Conservation (phyloP, 2,888 invertebrate genomes). For the Drepanosiphum platanoidis region DNA sequence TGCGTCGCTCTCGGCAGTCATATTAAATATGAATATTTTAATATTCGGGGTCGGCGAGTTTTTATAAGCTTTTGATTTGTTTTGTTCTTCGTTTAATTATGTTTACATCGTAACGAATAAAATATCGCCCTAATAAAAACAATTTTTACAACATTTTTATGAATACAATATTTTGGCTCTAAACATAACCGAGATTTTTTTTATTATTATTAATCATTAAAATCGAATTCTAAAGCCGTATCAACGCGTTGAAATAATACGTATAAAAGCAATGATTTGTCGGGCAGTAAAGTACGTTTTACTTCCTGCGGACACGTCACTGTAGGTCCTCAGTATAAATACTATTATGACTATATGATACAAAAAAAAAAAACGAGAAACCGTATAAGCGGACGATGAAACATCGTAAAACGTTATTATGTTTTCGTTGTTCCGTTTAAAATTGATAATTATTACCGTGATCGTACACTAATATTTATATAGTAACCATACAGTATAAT, state of each 20-base stretch:
- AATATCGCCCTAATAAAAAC: not conserved
- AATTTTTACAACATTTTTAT: constrained; percentile 10
- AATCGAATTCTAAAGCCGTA: not conserved
- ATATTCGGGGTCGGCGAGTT: not conserved
- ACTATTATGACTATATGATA: not conserved
- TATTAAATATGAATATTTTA: constrained; percentile 21
- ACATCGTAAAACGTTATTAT: constrained; percentile 24
- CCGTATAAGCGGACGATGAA: not conserved
- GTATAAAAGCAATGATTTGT: not conserved
- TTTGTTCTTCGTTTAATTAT: not conserved
- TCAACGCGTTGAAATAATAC: not conserved
- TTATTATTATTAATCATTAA: not conserved
- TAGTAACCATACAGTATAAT: too few species aligned
- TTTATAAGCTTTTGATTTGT: not conserved
- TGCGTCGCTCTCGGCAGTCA: not conserved
- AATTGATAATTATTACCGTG: too few species aligned
- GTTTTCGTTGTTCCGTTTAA: constrained; percentile 17
- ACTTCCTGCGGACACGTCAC: not conserved
- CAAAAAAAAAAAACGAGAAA: not conserved
- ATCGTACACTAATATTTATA: too few species aligned
- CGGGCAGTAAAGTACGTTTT: not conserved
- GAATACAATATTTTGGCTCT: not conserved
- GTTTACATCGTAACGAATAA: not conserved
- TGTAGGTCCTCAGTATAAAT: not conserved
- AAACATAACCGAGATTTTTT: not conserved